These are phyloP conservation scores for Stenurella melanura DNA, from an alignment of 2,888 invertebrate species.

Conservation along the genomic window DNA sequence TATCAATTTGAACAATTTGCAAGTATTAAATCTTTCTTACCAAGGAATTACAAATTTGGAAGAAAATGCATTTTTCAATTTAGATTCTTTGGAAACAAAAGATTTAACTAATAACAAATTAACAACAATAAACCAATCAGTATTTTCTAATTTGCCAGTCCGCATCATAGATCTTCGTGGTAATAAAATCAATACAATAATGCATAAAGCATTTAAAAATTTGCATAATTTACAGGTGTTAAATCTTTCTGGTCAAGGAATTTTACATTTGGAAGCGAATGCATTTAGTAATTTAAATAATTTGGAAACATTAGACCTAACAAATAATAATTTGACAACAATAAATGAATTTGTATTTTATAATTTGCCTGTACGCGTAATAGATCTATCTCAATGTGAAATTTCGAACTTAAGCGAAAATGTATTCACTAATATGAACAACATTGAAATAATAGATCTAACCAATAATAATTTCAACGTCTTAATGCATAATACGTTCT, in stretches of 20 bases:
- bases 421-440: constrained; percentile 33
- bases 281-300: constrained; percentile 34
- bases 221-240: constrained; percentile 25
- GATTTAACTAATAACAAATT: constrained; percentile 43
- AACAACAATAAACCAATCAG: not conserved
- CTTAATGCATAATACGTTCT: constrained; percentile 24
- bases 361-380: constrained; percentile 21
- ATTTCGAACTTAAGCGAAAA: constrained; percentile 26
- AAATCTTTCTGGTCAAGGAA: constrained; percentile 17
- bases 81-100: constrained; percentile 12
- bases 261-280: constrained; percentile 27
- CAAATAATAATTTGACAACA: constrained; percentile 32
- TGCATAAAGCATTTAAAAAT: constrained; percentile 33
- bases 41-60: constrained; percentile 27
- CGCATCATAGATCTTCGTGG: constrained; percentile 17
- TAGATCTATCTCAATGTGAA: constrained; percentile 29
- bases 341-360: not conserved
- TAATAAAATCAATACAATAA: constrained; percentile 35
- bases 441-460: constrained; percentile 33
- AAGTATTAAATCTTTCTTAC: constrained; percentile 26
- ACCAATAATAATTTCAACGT: constrained; percentile 37
- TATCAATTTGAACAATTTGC: constrained; percentile 26
- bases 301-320: constrained; percentile 34
- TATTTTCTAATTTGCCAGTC: constrained; percentile 33
- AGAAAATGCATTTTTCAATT: constrained; percentile 32